These are phyloP conservation scores for Apteryx mantelli DNA, from an alignment of 2,113 vertebrate species.

Conservation along the genomic window DNA sequence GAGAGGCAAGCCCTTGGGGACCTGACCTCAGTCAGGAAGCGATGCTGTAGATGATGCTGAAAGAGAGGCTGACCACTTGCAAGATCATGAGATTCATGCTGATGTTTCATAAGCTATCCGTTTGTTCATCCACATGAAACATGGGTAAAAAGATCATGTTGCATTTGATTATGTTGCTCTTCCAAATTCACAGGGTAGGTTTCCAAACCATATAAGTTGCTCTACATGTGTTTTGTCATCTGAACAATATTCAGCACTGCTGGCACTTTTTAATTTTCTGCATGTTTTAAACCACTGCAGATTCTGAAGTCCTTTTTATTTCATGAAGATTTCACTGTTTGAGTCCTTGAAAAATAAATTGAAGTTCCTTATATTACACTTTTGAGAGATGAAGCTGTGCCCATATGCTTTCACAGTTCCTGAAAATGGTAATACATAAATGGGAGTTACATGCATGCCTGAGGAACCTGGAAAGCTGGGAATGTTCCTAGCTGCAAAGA, in stretches of 20 bases:
- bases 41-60: not conserved
- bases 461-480: not conserved
- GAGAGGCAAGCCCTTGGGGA: not conserved
- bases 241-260: not conserved
- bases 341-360: not conserved
- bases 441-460: not conserved
- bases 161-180: not conserved
- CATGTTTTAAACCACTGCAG: not conserved
- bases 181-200: not conserved
- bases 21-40: not conserved
- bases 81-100: constrained; percentile 9
- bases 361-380: not conserved
- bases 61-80: not conserved
- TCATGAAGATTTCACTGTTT: not conserved
- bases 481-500: constrained; percentile 10
- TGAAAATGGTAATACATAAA: constrained; percentile 41
- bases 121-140: not conserved
- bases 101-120: not conserved
- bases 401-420: constrained; percentile 42
- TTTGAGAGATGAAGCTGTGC: constrained; percentile 26
- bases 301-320: not conserved
- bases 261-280: not conserved
- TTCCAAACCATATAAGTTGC: not conserved
- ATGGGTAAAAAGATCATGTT: not conserved
- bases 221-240: not conserved